Percentiles rank a stretch among this genome's conserved stretches.
Conservation (phyloP, 2,113 vertebrate species). For the Pyxicephalus adspersus region DNA sequence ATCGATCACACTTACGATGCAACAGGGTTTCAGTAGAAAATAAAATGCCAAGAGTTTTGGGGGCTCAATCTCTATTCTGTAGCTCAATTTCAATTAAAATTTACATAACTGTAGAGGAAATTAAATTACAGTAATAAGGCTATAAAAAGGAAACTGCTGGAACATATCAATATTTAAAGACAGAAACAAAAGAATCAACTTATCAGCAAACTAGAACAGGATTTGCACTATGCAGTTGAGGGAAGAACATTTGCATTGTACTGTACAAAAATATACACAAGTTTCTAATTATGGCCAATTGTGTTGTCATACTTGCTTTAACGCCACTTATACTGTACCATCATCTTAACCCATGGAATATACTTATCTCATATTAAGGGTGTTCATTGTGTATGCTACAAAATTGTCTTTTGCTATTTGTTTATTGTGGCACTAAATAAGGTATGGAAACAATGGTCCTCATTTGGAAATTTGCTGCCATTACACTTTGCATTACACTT, state of each 20-base stretch:
- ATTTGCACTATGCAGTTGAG: background rate
- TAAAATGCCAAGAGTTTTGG: slow-evolving; percentile 32
- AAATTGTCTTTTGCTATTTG: too few species aligned
- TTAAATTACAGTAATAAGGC: slow-evolving; percentile 30
- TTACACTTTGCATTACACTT: too few species aligned
- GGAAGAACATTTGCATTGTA: background rate
- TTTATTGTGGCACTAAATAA: too few species aligned
- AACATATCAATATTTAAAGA: slow-evolving; percentile 6
- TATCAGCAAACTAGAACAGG: background rate
- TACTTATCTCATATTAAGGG: too few species aligned
- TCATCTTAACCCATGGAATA: too few species aligned
- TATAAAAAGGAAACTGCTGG: background rate
- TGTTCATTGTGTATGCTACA: too few species aligned
- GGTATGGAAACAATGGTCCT: too few species aligned
- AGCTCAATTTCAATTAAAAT: slow-evolving; percentile 50
- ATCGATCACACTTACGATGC: background rate
- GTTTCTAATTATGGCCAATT: too few species aligned
- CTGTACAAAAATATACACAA: background rate
- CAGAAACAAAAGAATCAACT: background rate
- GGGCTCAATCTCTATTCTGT: slow-evolving; percentile 3
- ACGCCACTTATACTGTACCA: too few species aligned
- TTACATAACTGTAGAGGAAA: slow-evolving; percentile 43
- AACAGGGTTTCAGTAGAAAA: slow-evolving; percentile 25
- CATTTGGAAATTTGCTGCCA: too few species aligned
- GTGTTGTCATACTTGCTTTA: too few species aligned